phyloP scores from a whole-genome alignment of 2,113 vertebrate genomes.

The Ammodytes dubius region DNA sequence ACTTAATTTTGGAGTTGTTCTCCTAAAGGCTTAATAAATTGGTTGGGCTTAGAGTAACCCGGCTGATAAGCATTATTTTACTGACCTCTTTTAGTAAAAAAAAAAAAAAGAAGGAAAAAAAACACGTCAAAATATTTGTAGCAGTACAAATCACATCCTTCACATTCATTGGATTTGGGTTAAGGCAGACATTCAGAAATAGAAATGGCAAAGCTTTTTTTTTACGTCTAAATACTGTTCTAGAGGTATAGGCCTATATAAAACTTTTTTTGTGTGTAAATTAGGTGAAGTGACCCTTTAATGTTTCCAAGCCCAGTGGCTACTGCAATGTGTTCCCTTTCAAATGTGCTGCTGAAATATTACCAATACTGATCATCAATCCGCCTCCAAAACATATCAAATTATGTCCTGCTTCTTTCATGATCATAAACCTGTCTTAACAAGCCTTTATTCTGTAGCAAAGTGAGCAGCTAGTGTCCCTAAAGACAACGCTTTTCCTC shows the following conservation, averaged over 20 bases:
- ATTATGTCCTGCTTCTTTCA: background rate
- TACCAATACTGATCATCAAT: background rate
- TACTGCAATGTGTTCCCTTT: background rate
- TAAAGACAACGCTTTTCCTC: background rate
- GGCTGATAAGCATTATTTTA: background rate
- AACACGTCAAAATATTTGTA: background rate
- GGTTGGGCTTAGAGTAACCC: background rate
- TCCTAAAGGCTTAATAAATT: background rate
- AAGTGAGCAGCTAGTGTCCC: slow-evolving; percentile 22
- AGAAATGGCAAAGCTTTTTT: background rate
- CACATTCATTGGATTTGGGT: background rate
- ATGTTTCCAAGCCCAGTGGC: background rate
- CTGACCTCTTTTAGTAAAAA: background rate
- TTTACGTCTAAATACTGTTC: background rate
- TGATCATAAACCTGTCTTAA: background rate
- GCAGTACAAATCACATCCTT: background rate
- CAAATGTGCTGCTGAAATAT: background rate
- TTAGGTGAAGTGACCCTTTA: slow-evolving; percentile 15
- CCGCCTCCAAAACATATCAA: background rate
- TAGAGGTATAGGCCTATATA: background rate
- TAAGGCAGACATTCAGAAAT: background rate
- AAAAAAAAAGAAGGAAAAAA: background rate
- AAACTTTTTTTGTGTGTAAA: background rate
- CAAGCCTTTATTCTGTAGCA: slow-evolving; percentile 39
- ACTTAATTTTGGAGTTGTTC: background rate